These are phyloP conservation scores for Caenorhabditis angaria DNA, from an alignment of 2,888 invertebrate species.

Conservation along the genomic window DNA sequence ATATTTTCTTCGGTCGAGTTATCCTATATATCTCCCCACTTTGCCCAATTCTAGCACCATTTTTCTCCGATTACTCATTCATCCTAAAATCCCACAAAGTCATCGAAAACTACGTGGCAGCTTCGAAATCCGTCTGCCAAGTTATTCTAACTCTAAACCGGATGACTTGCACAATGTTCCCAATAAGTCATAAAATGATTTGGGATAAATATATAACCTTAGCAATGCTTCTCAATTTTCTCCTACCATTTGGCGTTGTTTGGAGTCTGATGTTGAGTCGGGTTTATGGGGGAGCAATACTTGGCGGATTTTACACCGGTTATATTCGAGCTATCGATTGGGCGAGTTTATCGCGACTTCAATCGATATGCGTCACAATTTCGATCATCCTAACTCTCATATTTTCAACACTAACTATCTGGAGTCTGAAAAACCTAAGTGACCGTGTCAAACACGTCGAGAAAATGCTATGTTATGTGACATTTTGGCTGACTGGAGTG, in stretches of 20 bases:
- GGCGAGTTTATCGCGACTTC: constrained; percentile 20
- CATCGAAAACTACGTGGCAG: neutral
- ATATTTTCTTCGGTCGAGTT: constrained; percentile 5
- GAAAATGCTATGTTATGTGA: constrained; percentile 12
- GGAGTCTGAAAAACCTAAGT: neutral
- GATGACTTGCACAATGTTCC: constrained; percentile 19
- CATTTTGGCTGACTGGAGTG: neutral
- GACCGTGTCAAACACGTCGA: constrained; percentile 15
- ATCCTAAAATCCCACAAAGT: neutral
- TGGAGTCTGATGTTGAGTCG: constrained; percentile 12
- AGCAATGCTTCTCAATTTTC: neutral
- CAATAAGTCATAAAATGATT: constrained; percentile 9
- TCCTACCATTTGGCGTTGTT: constrained; percentile 1
- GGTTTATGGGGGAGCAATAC: neutral
- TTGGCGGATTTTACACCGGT: constrained; percentile 20
- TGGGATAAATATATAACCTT: constrained; percentile 2
- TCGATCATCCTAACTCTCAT: constrained; percentile 9
- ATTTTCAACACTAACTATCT: constrained; percentile 12
- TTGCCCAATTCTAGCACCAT: constrained; percentile 5
- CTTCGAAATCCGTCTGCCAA: constrained; percentile 15
- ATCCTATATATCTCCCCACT: constrained; percentile 2
- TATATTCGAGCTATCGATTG: constrained; percentile 12
- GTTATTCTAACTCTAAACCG: constrained; percentile 16
- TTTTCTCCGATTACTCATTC: neutral
- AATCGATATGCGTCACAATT: constrained; percentile 12